A percentile compares a stretch with the other conserved stretches of the same genome.
Evolutionary conservation across 2,797 vertebrate species (phyloP).

Genomic region (Avahi laniger): DNA sequence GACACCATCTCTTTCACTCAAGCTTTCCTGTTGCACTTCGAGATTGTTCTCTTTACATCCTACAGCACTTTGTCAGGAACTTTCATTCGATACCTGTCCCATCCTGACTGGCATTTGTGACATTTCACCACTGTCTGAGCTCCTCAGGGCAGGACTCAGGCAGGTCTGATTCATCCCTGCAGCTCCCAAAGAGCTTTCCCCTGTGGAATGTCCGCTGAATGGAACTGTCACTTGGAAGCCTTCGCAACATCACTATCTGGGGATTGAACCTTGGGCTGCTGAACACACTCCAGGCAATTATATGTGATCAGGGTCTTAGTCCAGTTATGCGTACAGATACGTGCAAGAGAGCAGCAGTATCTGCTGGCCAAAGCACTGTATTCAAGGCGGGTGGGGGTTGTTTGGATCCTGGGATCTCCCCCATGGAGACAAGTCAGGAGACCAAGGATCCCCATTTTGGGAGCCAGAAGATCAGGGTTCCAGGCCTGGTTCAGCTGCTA

Average conservation of each 20-base stretch:
- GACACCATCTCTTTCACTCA: background rate
- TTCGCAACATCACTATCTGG: background rate
- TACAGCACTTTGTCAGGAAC: background rate
- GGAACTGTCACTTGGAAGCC: background rate
- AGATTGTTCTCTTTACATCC: background rate
- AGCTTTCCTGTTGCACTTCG: background rate
- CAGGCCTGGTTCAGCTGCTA: background rate
- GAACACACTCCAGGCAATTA: background rate
- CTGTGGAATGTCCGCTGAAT: background rate
- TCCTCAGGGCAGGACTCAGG: background rate
- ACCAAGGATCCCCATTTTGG: background rate
- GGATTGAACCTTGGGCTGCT: background rate
- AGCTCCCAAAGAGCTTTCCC: background rate
- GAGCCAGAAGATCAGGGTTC: background rate
- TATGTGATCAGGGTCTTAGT: background rate
- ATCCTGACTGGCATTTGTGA: background rate
- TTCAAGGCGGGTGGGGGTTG: background rate
- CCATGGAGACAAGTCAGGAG: background rate
- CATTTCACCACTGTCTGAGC: background rate
- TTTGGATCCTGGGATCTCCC: background rate
- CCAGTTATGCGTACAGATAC: background rate
- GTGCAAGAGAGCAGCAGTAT: background rate
- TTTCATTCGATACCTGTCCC: background rate
- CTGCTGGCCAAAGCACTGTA: background rate
- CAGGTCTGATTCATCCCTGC: background rate